These are phyloP conservation scores for Macrosteles quadrilineatus DNA, from an alignment of 1,140 invertebrate species.

Conservation along the genomic window DNA sequence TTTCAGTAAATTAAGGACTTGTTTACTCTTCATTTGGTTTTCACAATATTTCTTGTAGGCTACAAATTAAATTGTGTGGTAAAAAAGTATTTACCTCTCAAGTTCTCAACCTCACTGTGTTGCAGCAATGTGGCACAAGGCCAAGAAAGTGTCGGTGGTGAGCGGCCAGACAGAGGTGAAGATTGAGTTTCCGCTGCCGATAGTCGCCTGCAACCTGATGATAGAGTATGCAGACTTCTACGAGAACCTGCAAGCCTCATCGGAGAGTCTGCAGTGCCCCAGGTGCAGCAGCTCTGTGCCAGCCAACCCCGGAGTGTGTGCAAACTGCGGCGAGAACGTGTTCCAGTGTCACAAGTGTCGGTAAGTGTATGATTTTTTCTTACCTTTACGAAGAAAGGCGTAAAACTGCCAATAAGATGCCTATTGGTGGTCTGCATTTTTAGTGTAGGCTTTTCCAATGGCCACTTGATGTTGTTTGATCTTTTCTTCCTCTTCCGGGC, in stretches of 20 bases:
- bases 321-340: conserved; percentile 98
- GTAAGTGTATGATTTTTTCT: no score
- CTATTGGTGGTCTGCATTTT: no score
- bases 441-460: no score
- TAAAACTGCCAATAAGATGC: no score
- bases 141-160: conserved; percentile 84
- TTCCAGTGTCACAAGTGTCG: conserved; percentile 98
- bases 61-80: no score
- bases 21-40: no score
- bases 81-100: no score
- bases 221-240: conserved; percentile 98
- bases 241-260: conserved; percentile 78
- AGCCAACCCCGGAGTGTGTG: conserved; percentile 95
- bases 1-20: no score
- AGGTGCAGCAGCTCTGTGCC: conserved; percentile 94
- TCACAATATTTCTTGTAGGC: no score
- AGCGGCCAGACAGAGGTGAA: conserved; percentile 95
- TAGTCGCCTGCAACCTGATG: conserved; percentile 98
- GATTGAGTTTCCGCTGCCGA: conserved; percentile 94
- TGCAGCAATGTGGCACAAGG: conserved; percentile 91
- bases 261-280: conserved; percentile 94
- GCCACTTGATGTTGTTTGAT: no score
- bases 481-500: no score
- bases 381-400: no score
- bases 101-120: background rate